A percentile compares a stretch with the other conserved stretches of the same genome.
These are phyloP conservation scores for Drosophila pruinosa DNA, from an alignment of 1,140 invertebrate genomes.

Conservation along the genomic window DNA sequence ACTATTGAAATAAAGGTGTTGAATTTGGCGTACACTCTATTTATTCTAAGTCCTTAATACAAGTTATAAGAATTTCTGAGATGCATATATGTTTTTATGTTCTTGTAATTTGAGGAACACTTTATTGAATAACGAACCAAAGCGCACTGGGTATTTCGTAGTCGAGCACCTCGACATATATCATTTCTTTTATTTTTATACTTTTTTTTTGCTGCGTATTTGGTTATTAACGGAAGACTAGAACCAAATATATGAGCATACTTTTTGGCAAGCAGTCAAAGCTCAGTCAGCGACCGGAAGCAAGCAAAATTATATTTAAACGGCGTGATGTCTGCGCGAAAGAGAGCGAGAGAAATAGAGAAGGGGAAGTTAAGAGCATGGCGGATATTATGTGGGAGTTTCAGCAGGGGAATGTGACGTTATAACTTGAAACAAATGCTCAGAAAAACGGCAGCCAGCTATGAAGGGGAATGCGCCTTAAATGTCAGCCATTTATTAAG, in stretches of 20 bases:
- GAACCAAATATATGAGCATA: constrained; percentile 58
- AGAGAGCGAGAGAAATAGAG: background rate
- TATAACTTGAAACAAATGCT: constrained; percentile 66
- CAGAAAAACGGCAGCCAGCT: constrained; percentile 50
- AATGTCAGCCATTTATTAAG: constrained; percentile 72
- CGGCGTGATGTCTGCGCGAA: constrained; percentile 32
- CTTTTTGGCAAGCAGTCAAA: constrained; percentile 59
- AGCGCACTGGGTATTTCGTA: too few species aligned
- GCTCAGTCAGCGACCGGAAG: constrained; percentile 53
- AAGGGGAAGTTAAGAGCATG: background rate
- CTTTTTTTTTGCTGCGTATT: constrained; percentile 24
- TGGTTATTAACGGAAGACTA: constrained; percentile 57
- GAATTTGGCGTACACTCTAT: too few species aligned
- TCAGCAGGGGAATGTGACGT: constrained; percentile 47
- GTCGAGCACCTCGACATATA: too few species aligned
- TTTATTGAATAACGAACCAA: background rate
- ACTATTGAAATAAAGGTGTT: too few species aligned
- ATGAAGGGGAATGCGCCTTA: constrained; percentile 51
- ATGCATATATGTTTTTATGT: too few species aligned
- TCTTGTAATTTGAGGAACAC: background rate
- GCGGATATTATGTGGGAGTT: constrained; percentile 28
- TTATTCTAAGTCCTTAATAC: too few species aligned
- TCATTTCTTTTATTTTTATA: background rate
- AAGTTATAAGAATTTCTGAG: too few species aligned
- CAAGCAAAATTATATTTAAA: constrained; percentile 69